A percentile compares a stretch with the other conserved stretches of the same genome.
Evolutionary conservation across 1,140 invertebrate species (phyloP).

Genomic region (Hyles euphorbiae): DNA sequence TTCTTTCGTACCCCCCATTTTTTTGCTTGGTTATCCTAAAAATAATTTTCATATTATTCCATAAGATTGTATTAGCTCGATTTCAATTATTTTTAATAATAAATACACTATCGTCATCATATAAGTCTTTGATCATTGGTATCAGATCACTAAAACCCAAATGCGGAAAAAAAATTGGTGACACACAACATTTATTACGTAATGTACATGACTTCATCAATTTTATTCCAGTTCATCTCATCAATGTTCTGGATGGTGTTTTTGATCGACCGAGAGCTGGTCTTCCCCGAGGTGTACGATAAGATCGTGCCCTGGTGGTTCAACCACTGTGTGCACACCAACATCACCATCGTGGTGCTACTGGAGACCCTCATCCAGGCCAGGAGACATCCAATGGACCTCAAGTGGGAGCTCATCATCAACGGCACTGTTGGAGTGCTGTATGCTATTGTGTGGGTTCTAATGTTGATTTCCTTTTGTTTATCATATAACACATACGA

Average conservation of each 20-base stretch:
- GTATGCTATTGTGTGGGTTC: slow-evolving; percentile 63
- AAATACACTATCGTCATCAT: too few species aligned
- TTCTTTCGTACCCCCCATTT: too few species aligned
- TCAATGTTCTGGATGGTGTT: slow-evolving; percentile 82
- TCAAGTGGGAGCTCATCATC: slow-evolving; percentile 35
- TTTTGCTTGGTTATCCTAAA: too few species aligned
- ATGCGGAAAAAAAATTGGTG: too few species aligned
- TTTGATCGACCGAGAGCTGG: slow-evolving; percentile 80
- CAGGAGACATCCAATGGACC: slow-evolving; percentile 38
- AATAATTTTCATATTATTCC: too few species aligned
- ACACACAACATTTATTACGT: too few species aligned
- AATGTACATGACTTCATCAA: too few species aligned
- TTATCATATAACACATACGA: not conserved
- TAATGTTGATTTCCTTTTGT: not conserved
- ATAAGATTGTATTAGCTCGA: too few species aligned
- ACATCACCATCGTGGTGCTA: slow-evolving; percentile 61
- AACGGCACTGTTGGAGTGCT: slow-evolving; percentile 26
- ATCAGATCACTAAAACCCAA: too few species aligned
- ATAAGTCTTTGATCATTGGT: too few species aligned
- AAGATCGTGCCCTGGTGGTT: slow-evolving; percentile 79
- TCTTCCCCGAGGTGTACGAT: slow-evolving; percentile 80
- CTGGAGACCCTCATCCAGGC: slow-evolving; percentile 65
- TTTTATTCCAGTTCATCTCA: slow-evolving; percentile 77
- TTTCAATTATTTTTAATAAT: too few species aligned
- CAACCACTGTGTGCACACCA: slow-evolving; percentile 82